Evolutionary conservation across 2,113 vertebrate genomes (phyloP).

Genomic region (Pelusios castaneus): DNA sequence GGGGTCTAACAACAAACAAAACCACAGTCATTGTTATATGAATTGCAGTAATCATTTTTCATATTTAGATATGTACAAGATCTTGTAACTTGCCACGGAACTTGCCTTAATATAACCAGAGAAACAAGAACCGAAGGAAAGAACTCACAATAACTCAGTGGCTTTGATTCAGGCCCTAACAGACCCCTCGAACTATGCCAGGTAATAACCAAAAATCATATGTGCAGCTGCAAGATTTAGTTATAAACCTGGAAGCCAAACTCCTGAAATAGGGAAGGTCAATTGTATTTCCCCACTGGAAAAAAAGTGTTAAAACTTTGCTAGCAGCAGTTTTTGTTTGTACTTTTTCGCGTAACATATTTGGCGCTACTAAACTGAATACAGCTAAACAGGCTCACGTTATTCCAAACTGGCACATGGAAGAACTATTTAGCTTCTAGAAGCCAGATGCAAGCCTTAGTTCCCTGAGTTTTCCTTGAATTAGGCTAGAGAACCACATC

Average conservation of each 20-base stretch:
- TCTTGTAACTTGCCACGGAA: rapidly evolving
- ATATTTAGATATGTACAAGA: not conserved
- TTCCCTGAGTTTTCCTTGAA: not conserved
- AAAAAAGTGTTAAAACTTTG: not conserved
- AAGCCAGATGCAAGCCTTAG: not conserved
- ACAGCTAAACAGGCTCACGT: not conserved
- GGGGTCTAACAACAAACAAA: not conserved
- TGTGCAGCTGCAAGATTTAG: not conserved
- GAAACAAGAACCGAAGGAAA: not conserved
- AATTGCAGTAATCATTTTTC: not conserved
- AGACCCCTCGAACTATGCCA: not conserved
- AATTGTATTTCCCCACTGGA: not conserved
- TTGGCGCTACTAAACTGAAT: not conserved
- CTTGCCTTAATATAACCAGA: not conserved
- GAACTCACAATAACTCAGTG: not conserved
- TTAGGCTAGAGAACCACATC: not conserved
- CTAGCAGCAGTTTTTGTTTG: not conserved
- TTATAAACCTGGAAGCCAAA: not conserved
- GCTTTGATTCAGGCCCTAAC: not conserved
- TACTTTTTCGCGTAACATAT: not conserved
- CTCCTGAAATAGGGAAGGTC: rapidly evolving
- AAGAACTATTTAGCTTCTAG: not conserved
- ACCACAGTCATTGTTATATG: not conserved
- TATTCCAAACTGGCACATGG: not conserved
- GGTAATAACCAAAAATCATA: not conserved